These are phyloP conservation scores for Propithecus deckenii DNA, from an alignment of 2,797 vertebrate species.

Conservation along the genomic window DNA sequence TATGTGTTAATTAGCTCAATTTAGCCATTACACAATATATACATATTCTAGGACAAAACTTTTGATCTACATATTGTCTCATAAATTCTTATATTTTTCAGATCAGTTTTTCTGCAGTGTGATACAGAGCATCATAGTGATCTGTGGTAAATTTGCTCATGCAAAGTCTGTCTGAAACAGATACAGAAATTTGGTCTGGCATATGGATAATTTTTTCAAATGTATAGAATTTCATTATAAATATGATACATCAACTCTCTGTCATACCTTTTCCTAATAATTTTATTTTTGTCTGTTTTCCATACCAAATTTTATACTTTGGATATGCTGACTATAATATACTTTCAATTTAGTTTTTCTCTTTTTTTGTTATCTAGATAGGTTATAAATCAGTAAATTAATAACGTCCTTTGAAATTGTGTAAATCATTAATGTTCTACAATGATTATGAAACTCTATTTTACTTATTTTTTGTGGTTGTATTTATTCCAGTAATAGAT, in stretches of 20 bases:
- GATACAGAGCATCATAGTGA: neutral
- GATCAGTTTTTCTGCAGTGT: neutral
- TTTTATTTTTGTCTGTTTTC: neutral
- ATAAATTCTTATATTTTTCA: neutral
- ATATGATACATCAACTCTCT: neutral
- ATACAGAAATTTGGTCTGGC: neutral
- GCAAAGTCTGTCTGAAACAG: neutral
- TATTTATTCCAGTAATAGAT: neutral
- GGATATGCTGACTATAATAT: neutral
- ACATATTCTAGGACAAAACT: neutral
- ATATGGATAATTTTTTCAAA: neutral
- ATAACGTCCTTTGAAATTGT: neutral
- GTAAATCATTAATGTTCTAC: neutral
- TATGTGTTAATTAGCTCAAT: neutral
- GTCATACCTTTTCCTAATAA: neutral
- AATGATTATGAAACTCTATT: neutral
- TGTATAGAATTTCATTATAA: neutral
- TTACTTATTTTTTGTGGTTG: neutral
- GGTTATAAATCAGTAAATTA: neutral
- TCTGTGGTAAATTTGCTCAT: neutral
- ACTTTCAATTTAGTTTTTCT: neutral
- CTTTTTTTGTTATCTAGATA: neutral
- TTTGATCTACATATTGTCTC: neutral
- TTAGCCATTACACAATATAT: neutral
- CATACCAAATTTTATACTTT: neutral